Percentiles rank a stretch among this genome's conserved stretches.
Conservation (phyloP, 2,797 vertebrate species). For the Oceanodroma leucorhoa region DNA sequence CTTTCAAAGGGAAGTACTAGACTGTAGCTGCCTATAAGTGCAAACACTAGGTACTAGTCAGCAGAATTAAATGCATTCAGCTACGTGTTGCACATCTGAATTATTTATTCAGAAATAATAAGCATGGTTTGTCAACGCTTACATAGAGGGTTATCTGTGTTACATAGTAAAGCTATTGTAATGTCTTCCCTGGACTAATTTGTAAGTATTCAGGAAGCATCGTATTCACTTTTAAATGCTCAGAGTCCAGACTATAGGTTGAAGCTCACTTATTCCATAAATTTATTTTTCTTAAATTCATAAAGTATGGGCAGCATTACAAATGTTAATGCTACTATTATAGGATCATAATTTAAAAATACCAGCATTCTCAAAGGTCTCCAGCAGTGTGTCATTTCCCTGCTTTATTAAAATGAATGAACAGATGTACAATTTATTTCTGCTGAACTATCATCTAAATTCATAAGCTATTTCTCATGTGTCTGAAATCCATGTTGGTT, state of each 20-base stretch:
- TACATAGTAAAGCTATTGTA: slow-evolving; percentile 16
- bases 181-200: slow-evolving; percentile 28
- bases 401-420: slow-evolving; percentile 87
- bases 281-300: slow-evolving; percentile 72
- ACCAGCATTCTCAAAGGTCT: slow-evolving; percentile 63
- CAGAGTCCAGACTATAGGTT: slow-evolving; percentile 8
- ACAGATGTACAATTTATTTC: slow-evolving; percentile 84
- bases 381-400: slow-evolving; percentile 65
- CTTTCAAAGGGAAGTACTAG: slow-evolving; percentile 28
- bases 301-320: slow-evolving; percentile 66
- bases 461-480: slow-evolving; percentile 85
- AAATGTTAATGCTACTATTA: slow-evolving; percentile 74
- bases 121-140: slow-evolving; percentile 11
- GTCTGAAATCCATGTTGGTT: slow-evolving; percentile 72
- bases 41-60: background rate
- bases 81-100: slow-evolving; percentile 10
- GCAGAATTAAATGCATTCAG: slow-evolving; percentile 32
- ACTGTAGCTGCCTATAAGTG: background rate
- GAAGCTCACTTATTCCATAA: slow-evolving; percentile 59
- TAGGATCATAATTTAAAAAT: slow-evolving; percentile 74
- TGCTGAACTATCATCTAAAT: slow-evolving; percentile 81
- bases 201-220: slow-evolving; percentile 29
- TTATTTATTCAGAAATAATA: slow-evolving; percentile 46
- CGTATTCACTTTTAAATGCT: slow-evolving; percentile 39
- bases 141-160: slow-evolving; percentile 3